phyloP scores from a whole-genome alignment of 2,113 vertebrate species.

The Strix aluco region DNA sequence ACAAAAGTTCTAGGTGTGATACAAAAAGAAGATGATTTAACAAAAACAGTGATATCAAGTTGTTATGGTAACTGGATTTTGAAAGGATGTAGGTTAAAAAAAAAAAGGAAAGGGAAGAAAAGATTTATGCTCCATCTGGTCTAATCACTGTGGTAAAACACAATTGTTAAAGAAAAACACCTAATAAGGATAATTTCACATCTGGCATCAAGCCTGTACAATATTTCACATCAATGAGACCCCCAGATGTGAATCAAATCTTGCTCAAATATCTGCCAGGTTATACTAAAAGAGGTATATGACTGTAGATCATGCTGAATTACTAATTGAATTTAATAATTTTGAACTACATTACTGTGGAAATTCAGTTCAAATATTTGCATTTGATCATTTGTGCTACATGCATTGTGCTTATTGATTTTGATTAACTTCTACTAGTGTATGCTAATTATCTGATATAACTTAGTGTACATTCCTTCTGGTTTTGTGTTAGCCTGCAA shows the following conservation, averaged over 20 bases:
- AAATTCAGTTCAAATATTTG: conserved; percentile 15
- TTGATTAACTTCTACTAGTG: neutral
- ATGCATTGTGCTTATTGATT: neutral
- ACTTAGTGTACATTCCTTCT: neutral
- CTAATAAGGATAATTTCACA: conserved; percentile 69
- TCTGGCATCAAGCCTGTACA: conserved; percentile 45
- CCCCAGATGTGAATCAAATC: conserved; percentile 46
- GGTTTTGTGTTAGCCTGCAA: neutral
- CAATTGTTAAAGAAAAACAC: conserved; percentile 49
- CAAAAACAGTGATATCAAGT: conserved; percentile 53
- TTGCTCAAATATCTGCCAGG: conserved; percentile 5
- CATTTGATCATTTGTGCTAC: neutral
- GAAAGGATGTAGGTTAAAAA: conserved; percentile 18
- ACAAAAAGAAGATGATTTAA: conserved; percentile 50
- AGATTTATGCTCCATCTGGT: conserved; percentile 57
- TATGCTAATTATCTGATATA: neutral
- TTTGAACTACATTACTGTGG: neutral
- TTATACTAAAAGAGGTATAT: neutral
- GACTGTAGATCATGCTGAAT: neutral
- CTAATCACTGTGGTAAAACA: conserved; percentile 65
- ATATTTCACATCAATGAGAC: conserved; percentile 64
- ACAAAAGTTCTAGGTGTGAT: conserved; percentile 41
- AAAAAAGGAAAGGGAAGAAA: neutral
- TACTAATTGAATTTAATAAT: conserved; percentile 16
- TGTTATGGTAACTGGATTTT: conserved; percentile 71